Conservation (phyloP, 2,113 vertebrate genomes). For the Hiodon tergisus region DNA sequence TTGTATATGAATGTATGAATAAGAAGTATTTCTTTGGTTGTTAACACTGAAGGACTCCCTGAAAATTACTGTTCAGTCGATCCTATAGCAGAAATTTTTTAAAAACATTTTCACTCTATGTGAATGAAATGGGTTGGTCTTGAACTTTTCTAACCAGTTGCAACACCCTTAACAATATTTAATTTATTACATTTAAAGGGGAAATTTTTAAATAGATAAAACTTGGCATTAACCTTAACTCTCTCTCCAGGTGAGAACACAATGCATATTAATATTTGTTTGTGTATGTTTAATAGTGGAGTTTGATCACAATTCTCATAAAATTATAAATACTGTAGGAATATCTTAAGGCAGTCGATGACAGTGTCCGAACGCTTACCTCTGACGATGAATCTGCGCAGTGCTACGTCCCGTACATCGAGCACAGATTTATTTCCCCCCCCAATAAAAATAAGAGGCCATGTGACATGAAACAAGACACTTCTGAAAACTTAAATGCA, state of each 20-base stretch:
- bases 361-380: constrained; percentile 25
- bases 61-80: not conserved
- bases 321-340: constrained; percentile 9
- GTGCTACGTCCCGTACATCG: constrained; percentile 41
- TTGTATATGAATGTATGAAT: constrained; percentile 10
- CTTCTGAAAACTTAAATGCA: constrained; percentile 22
- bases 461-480: constrained; percentile 11
- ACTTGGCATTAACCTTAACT: not conserved
- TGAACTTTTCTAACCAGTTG: not conserved
- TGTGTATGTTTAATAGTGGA: not conserved
- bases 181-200: constrained; percentile 16
- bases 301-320: not conserved
- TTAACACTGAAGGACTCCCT: constrained; percentile 12
- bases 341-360: constrained; percentile 20
- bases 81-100: not conserved
- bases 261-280: constrained; percentile 6
- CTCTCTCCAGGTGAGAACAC: no score
- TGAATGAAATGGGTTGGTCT: constrained; percentile 8
- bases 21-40: constrained; percentile 21
- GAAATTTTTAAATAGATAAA: not conserved
- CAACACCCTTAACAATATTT: constrained; percentile 17
- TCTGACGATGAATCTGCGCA: constrained; percentile 32
- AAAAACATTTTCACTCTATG: not conserved
- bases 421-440: constrained; percentile 19
- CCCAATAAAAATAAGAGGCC: constrained; percentile 27